Evolutionary conservation across 2,888 invertebrate genomes (phyloP).

Genomic region (Neocrepidodera transversa): DNA sequence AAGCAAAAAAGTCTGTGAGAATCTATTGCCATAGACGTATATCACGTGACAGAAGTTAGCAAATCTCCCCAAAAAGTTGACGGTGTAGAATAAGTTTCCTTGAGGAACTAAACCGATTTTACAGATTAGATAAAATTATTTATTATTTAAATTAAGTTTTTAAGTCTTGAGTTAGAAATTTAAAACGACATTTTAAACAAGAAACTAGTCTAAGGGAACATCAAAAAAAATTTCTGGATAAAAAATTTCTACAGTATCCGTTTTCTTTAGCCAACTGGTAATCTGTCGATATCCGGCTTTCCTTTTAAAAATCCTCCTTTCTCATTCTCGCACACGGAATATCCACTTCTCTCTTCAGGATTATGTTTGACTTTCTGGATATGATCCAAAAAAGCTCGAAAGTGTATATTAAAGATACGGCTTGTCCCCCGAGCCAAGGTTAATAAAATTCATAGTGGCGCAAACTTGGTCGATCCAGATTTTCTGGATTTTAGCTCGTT

Average conservation of each 20-base stretch:
- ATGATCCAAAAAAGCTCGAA: slow-evolving; percentile 20
- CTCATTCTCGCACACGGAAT: slow-evolving; percentile 23
- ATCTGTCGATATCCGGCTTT: not conserved
- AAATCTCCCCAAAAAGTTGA: no score
- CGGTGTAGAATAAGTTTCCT: no score
- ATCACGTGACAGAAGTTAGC: no score
- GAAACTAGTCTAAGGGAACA: no score
- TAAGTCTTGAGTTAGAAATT: no score
- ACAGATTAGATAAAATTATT: no score
- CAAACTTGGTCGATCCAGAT: slow-evolving; percentile 12
- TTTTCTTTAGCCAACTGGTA: not conserved
- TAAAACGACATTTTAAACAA: no score
- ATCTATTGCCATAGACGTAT: no score
- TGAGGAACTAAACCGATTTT: no score
- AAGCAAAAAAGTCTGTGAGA: no score
- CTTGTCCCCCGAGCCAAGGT: slow-evolving; percentile 31
- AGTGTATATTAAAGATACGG: slow-evolving; percentile 34
- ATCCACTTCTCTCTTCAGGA: slow-evolving; percentile 15
- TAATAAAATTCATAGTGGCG: slow-evolving; percentile 27
- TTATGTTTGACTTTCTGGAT: slow-evolving; percentile 27
- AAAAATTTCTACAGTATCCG: not conserved
- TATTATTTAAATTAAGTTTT: no score
- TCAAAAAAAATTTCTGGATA: no score
- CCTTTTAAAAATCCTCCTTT: slow-evolving; percentile 12
- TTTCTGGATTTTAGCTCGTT: slow-evolving; percentile 23